phyloP scores from a whole-genome alignment of 2,888 invertebrate species.

The Atethmia centrago region DNA sequence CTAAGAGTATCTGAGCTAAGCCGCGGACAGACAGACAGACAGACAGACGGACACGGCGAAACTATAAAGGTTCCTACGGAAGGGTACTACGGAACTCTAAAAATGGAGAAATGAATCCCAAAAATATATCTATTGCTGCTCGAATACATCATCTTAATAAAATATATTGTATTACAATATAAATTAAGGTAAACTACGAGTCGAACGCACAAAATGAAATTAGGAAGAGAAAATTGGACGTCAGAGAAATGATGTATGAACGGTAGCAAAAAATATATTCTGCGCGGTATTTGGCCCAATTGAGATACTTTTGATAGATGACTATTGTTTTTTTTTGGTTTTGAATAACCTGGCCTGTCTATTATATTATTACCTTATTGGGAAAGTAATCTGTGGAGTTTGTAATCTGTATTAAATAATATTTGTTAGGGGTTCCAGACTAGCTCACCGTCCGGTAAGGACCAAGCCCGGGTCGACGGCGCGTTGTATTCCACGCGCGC shows the following conservation, averaged over 20 bases:
- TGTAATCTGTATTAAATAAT: neutral
- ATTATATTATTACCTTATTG: conserved; percentile 33
- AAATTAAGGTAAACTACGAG: conserved; percentile 67
- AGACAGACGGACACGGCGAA: no score
- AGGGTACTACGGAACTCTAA: neutral
- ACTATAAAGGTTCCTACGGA: no score
- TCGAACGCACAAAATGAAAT: conserved; percentile 70
- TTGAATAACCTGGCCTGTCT: conserved; percentile 50
- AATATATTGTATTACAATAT: conserved; percentile 34
- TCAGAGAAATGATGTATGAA: conserved; percentile 86
- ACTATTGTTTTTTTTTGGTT: conserved; percentile 69
- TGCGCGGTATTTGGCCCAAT: conserved; percentile 74
- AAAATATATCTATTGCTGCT: neutral
- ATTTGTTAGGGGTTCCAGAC: no score
- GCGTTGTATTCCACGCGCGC: no score
- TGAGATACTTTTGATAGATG: conserved; percentile 80
- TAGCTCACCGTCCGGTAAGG: no score
- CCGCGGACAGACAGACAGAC: no score
- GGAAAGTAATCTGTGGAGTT: conserved; percentile 12
- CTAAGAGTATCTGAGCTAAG: no score
- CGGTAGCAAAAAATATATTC: conserved; percentile 72
- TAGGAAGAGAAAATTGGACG: conserved; percentile 82
- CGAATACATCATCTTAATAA: conserved; percentile 24
- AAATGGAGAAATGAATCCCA: neutral
- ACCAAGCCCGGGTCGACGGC: no score